phyloP scores from a whole-genome alignment of 2,113 vertebrate genomes.

The Calyptomena viridis region DNA sequence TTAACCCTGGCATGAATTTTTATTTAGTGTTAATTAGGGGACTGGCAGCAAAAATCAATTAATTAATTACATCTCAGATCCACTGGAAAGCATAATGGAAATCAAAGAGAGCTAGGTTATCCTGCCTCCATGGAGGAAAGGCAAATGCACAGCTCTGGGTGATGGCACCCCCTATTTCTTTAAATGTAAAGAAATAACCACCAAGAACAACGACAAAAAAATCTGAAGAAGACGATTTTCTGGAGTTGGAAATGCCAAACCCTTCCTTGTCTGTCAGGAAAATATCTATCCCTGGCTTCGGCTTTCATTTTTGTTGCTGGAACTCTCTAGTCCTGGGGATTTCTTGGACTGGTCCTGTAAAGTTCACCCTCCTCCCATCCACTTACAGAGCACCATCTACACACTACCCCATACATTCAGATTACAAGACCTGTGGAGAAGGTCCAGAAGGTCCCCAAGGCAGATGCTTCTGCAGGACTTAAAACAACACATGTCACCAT shows the following conservation, averaged over 20 bases:
- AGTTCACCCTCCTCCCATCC: neutral
- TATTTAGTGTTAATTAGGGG: conserved; percentile 65
- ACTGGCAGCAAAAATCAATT: conserved; percentile 58
- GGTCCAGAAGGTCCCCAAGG: neutral
- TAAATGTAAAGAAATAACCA: neutral
- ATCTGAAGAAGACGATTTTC: neutral
- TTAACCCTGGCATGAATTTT: conserved; percentile 64
- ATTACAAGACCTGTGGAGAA: neutral
- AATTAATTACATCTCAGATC: conserved; percentile 65
- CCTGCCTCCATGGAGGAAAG: neutral
- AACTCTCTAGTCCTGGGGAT: neutral
- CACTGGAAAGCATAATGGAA: conserved; percentile 44
- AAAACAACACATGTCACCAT: rapidly evolving
- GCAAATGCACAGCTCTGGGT: neutral
- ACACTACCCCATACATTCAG: neutral
- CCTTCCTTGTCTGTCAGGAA: neutral
- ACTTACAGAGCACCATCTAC: neutral
- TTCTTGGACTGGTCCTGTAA: neutral
- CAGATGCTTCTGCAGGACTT: neutral
- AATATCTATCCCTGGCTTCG: neutral
- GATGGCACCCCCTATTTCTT: neutral
- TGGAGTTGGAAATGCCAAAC: neutral
- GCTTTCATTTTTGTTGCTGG: neutral
- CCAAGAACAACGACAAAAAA: neutral
- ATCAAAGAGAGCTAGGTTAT: conserved; percentile 44